Percentiles rank a stretch among this genome's conserved stretches.
Evolutionary conservation across 1,140 invertebrate genomes (phyloP).

Genomic region (Caenorhabditis latens): DNA sequence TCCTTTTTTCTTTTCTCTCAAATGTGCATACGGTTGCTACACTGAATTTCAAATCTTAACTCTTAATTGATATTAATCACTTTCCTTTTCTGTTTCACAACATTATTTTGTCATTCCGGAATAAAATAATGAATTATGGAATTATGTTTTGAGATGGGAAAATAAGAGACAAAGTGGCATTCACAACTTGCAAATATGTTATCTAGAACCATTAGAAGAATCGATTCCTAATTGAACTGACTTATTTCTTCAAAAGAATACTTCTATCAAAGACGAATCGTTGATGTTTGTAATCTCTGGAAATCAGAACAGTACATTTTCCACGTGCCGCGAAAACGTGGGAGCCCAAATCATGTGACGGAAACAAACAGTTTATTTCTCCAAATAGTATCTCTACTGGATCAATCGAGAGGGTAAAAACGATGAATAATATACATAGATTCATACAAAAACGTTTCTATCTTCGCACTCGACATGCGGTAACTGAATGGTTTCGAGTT

Average conservation of each 20-base stretch:
- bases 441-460: slow-evolving; percentile 35
- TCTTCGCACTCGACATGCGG: slow-evolving; percentile 41
- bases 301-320: too few species aligned
- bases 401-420: background rate
- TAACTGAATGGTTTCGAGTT: background rate
- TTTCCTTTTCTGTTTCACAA: background rate
- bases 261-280: too few species aligned
- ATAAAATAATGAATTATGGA: background rate
- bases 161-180: too few species aligned
- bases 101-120: background rate
- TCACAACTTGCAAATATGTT: too few species aligned
- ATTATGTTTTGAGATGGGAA: too few species aligned
- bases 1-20: slow-evolving; percentile 10
- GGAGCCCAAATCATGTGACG: background rate
- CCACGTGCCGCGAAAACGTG: background rate
- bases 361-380: background rate
- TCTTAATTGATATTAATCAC: too few species aligned
- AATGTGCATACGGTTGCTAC: slow-evolving; percentile 50
- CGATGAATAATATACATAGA: slow-evolving; percentile 38
- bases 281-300: too few species aligned
- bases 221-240: too few species aligned
- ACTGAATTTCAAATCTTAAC: slow-evolving; percentile 27
- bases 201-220: too few species aligned
- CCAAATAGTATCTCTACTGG: background rate
- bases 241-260: too few species aligned